phyloP scores from a whole-genome alignment of 2,113 vertebrate species.

The Solea solea region DNA sequence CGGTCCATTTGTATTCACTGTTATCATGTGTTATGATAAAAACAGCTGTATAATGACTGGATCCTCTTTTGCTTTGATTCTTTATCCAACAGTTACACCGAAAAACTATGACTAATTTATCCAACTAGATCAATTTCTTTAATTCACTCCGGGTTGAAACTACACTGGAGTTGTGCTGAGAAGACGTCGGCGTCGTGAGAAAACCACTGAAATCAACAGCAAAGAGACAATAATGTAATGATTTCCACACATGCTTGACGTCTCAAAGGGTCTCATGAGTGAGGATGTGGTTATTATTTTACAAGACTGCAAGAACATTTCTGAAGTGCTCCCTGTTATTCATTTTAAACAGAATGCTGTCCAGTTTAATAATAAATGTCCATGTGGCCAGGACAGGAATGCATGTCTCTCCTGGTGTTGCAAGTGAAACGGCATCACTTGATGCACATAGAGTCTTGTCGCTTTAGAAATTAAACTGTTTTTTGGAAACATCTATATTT shows the following conservation, averaged over 20 bases:
- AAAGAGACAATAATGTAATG: neutral
- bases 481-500: too few relatives aligned
- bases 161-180: conserved; percentile 7
- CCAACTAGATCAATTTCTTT: conserved; percentile 2
- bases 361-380: conserved; percentile 45
- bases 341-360: conserved; percentile 57
- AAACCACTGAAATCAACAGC: neutral
- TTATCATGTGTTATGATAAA: too few relatives aligned
- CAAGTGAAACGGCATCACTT: conserved; percentile 33
- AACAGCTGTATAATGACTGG: too few relatives aligned
- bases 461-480: conserved; percentile 2
- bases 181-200: neutral
- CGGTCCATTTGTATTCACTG: too few relatives aligned
- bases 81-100: conserved; percentile 12
- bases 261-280: conserved; percentile 5
- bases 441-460: neutral
- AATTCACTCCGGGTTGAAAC: conserved; percentile 11
- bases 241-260: conserved; percentile 5
- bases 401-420: conserved; percentile 20
- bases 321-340: conserved; percentile 26
- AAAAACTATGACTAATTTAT: conserved; percentile 49
- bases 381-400: conserved; percentile 44
- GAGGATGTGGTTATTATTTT: conserved; percentile 57
- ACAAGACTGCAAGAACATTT: conserved; percentile 33
- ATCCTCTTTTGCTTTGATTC: conserved; percentile 6